Conservation (phyloP, 1,140 invertebrate genomes). For the Batillaria attramentaria region DNA sequence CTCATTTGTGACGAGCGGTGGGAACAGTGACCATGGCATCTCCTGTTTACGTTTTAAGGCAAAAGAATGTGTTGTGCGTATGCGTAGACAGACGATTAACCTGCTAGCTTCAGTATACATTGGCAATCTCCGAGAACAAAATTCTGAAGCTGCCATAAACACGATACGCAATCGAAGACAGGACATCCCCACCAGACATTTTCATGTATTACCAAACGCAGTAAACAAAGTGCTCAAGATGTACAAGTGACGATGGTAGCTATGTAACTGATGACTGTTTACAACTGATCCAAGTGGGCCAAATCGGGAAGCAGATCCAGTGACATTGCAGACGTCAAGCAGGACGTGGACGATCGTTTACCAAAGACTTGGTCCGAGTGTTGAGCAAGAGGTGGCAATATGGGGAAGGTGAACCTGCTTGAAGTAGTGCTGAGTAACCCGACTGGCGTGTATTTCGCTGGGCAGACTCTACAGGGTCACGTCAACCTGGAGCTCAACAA, state of each 20-base stretch:
- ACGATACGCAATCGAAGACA: too few species aligned
- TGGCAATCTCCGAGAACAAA: too few species aligned
- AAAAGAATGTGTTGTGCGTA: too few species aligned
- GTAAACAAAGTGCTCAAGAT: background rate
- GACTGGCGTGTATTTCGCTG: slow-evolving; percentile 49
- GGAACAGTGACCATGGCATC: too few species aligned
- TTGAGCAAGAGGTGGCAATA: slow-evolving; percentile 1
- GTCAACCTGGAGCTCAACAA: slow-evolving; percentile 56
- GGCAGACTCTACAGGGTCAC: slow-evolving; percentile 52
- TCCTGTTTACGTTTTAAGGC: too few species aligned
- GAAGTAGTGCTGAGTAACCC: slow-evolving; percentile 46
- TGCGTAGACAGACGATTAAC: too few species aligned
- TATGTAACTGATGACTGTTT: background rate
- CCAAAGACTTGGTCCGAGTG: background rate
- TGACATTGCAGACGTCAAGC: background rate
- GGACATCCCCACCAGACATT: too few species aligned
- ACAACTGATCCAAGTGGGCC: background rate
- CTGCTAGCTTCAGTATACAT: too few species aligned
- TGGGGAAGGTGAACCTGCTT: slow-evolving; percentile 54
- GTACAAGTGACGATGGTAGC: background rate
- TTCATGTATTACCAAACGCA: background rate
- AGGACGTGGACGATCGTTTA: background rate
- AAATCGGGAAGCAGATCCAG: too few species aligned
- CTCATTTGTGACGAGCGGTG: too few species aligned
- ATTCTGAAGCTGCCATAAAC: too few species aligned